Percentiles rank a stretch among this genome's conserved stretches.
phyloP scores from a whole-genome alignment of 2,888 invertebrate genomes.

The Euplexia lucipara region DNA sequence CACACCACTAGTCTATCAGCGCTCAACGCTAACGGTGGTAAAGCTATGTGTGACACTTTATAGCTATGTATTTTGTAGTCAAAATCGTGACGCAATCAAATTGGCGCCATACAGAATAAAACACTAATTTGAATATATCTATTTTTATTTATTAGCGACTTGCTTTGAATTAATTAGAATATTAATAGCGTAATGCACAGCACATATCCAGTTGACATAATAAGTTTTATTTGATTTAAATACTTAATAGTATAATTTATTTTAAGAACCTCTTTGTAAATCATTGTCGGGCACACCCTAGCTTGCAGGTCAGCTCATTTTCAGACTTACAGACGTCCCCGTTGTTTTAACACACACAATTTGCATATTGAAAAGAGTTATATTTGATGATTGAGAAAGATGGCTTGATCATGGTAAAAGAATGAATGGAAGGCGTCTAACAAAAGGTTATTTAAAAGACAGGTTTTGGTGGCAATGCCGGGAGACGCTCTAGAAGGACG shows the following conservation, averaged over 20 bases:
- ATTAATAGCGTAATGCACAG: not conserved
- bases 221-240: not conserved
- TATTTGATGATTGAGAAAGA: too few species aligned
- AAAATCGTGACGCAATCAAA: slow-evolving; percentile 6
- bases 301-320: not conserved
- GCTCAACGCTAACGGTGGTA: too few species aligned
- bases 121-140: slow-evolving; percentile 15
- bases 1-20: too few species aligned
- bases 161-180: not conserved
- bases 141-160: not conserved
- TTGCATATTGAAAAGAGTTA: too few species aligned
- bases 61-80: slow-evolving; percentile 20
- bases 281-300: not conserved
- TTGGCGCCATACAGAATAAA: slow-evolving; percentile 41
- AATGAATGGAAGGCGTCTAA: too few species aligned
- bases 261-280: not conserved
- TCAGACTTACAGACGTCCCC: not conserved
- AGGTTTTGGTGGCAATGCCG: too few species aligned
- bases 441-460: too few species aligned
- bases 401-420: too few species aligned
- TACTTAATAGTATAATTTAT: slow-evolving; percentile 1
- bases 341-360: too few species aligned
- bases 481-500: too few species aligned
- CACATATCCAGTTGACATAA: not conserved
- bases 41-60: too few species aligned